Evolutionary conservation across 2,888 invertebrate genomes (phyloP).

Genomic region (Drosophila dives): DNA sequence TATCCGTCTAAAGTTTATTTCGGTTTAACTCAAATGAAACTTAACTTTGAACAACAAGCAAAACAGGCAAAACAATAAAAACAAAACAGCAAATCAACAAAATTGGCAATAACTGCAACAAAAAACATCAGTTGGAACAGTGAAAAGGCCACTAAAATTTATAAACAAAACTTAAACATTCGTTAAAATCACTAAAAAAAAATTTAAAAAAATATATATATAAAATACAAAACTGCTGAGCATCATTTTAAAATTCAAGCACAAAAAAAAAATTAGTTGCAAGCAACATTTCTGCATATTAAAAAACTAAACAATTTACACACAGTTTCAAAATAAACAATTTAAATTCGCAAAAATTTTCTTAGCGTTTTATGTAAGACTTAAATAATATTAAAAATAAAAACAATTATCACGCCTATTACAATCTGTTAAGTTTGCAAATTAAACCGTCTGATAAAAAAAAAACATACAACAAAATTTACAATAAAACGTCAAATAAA

Average conservation of each 20-base stretch:
- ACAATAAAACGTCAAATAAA: slow-evolving; percentile 26
- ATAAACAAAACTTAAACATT: neutral
- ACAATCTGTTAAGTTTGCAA: slow-evolving; percentile 37
- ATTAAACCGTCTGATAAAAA: slow-evolving; percentile 38
- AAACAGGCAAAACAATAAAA: slow-evolving; percentile 24
- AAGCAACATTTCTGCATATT: neutral
- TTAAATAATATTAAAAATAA: slow-evolving; percentile 32
- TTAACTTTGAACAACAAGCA: slow-evolving; percentile 41
- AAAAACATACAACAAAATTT: slow-evolving; percentile 33
- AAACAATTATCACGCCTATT: slow-evolving; percentile 23
- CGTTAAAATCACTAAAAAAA: slow-evolving; percentile 3
- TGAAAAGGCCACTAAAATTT: slow-evolving; percentile 21
- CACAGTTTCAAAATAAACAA: slow-evolving; percentile 3
- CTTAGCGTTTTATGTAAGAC: slow-evolving; percentile 50
- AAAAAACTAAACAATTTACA: neutral
- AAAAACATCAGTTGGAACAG: slow-evolving; percentile 20
- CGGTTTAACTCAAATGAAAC: slow-evolving; percentile 70
- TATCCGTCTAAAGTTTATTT: slow-evolving; percentile 85
- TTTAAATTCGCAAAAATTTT: slow-evolving; percentile 2
- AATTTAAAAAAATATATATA: neutral
- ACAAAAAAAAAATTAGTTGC: neutral
- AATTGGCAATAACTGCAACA: slow-evolving; percentile 8
- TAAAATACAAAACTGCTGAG: neutral
- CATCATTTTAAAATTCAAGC: neutral
- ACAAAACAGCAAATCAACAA: slow-evolving; percentile 29